phyloP scores from a whole-genome alignment of 2,888 invertebrate species.

The Ichneumoninae sp. region DNA sequence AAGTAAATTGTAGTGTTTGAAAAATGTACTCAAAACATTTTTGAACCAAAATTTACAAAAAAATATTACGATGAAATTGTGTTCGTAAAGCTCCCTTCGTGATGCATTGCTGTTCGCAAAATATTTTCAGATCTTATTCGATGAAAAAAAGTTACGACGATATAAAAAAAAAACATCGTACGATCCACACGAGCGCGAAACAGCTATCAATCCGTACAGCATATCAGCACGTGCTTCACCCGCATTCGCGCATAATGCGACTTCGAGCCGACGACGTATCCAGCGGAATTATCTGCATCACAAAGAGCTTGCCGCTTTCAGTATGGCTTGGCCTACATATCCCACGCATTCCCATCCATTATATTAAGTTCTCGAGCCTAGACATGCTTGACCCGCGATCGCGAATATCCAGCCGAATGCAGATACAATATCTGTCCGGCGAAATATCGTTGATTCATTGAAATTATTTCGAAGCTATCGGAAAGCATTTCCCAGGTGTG shows the following conservation, averaged over 20 bases:
- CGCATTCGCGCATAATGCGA: constrained; percentile 55
- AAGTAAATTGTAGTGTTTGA: too few species aligned
- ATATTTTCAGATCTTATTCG: neutral
- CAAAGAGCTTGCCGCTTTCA: constrained; percentile 71
- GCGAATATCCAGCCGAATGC: neutral
- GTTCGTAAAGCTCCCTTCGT: too few species aligned
- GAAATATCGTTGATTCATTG: constrained; percentile 8
- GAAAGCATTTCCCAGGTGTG: neutral
- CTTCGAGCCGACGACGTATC: neutral
- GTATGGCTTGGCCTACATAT: constrained; percentile 74
- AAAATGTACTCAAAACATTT: too few species aligned
- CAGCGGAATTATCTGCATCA: constrained; percentile 72
- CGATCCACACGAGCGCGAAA: neutral
- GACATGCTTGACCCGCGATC: constrained; percentile 4
- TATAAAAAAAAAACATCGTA: neutral
- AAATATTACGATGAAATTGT: too few species aligned
- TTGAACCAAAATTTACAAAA: too few species aligned
- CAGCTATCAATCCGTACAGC: neutral
- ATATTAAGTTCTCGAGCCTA: constrained; percentile 59
- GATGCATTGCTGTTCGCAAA: too few species aligned
- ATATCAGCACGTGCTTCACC: constrained; percentile 27
- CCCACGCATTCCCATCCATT: constrained; percentile 69
- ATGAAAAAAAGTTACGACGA: neutral
- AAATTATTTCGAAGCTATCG: constrained; percentile 17
- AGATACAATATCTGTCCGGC: neutral